phyloP scores from a whole-genome alignment of 1,140 invertebrate species.

The Listronotus oregonensis region DNA sequence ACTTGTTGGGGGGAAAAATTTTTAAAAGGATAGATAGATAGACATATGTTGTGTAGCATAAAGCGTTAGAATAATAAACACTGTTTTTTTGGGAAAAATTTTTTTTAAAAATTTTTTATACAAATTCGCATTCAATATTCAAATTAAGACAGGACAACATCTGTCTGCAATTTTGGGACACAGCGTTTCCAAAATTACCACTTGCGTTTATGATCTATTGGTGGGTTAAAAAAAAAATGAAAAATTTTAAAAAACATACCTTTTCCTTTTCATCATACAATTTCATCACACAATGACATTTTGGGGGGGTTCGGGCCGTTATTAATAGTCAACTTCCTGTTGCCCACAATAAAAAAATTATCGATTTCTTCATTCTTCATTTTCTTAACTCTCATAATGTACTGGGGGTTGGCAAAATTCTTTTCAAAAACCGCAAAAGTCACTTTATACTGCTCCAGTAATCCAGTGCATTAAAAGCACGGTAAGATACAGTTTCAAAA shows the following conservation, averaged over 20 bases:
- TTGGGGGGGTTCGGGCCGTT: conserved; percentile 27
- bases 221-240: too few relatives aligned
- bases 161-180: too few relatives aligned
- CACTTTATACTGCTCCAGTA: not conserved
- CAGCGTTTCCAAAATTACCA: too few relatives aligned
- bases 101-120: too few relatives aligned
- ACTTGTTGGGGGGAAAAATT: too few relatives aligned
- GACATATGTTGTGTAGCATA: too few relatives aligned
- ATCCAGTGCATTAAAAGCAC: conserved; percentile 11
- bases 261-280: conserved; percentile 12
- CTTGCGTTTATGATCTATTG: too few relatives aligned
- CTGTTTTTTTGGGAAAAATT: too few relatives aligned
- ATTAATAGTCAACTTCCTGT: conserved; percentile 15
- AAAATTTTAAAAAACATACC: not conserved
- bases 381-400: conserved; percentile 18
- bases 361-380: not conserved
- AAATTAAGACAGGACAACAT: too few relatives aligned
- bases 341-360: conserved; percentile 7
- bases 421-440: conserved; percentile 23
- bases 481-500: conserved; percentile 7
- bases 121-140: too few relatives aligned
- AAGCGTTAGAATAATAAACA: too few relatives aligned
- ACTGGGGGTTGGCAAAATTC: conserved; percentile 15
- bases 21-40: too few relatives aligned
- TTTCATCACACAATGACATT: conserved; percentile 19